phyloP scores from a whole-genome alignment of 2,888 invertebrate genomes.

The Camptogramma bilineatum region DNA sequence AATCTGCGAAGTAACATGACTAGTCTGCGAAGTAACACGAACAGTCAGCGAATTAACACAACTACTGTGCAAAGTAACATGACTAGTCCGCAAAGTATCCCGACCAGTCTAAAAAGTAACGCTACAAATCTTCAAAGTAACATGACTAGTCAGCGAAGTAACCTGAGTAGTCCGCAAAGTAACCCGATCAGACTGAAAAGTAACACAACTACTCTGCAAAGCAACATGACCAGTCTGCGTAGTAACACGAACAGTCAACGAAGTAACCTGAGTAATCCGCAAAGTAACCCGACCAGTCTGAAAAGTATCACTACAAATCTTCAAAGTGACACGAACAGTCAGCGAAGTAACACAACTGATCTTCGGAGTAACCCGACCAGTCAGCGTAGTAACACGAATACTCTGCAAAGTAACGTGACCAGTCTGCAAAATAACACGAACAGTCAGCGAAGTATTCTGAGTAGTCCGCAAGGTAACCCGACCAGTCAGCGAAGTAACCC shows the following conservation, averaged over 20 bases:
- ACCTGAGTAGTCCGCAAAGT: background rate
- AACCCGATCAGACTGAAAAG: conserved; percentile 39
- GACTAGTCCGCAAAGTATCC: conserved; percentile 43
- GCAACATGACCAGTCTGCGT: conserved; percentile 56
- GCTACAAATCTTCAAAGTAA: conserved; percentile 55
- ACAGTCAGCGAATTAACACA: background rate
- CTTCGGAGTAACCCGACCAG: no score
- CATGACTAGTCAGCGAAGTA: background rate
- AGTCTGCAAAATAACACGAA: conserved; percentile 38
- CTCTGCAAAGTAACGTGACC: conserved; percentile 56
- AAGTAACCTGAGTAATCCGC: conserved; percentile 46
- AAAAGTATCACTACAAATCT: background rate
- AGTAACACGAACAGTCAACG: conserved; percentile 1
- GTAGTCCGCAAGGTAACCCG: background rate
- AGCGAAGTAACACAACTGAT: no score
- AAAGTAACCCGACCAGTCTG: conserved; percentile 57
- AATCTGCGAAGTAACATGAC: conserved; percentile 55
- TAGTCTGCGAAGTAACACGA: conserved; percentile 43
- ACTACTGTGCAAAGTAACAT: conserved; percentile 59
- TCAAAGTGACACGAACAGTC: no score
- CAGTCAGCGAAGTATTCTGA: background rate
- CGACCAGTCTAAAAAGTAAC: conserved; percentile 54
- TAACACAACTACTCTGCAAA: conserved; percentile 50
- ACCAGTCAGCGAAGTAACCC: background rate
- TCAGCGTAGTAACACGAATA: conserved; percentile 51